Base-by-base conservation (phyloP, 1,140 invertebrate genomes). In the Drosophila busckii region DNA sequence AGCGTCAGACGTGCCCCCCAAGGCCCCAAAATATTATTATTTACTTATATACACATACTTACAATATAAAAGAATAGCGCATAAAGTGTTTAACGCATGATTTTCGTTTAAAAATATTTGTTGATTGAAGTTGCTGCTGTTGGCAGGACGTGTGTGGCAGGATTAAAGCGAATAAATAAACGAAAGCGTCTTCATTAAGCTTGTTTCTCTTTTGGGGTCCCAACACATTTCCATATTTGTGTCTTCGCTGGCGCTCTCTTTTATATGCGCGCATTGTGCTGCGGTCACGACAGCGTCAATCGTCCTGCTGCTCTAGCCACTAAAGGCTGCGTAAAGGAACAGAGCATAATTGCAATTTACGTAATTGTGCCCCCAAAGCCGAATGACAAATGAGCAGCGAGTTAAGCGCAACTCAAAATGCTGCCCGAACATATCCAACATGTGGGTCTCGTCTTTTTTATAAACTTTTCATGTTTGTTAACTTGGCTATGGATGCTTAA, bases 301-400 rank as follows among this genome's bases (percentile, higher is more conserved):
- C 31, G 42, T 49, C 16, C 40, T 35, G 37, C 16, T 25, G 29
- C 15, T 26, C 29, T 38, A 22, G 20, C 31, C 35, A 31, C 17
- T 10, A 37, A 58, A n/a, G n/a, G n/a, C n/a, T n/a, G n/a, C n/a
- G n/a, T n/a, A n/a, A 45, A 63, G 67, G 46, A 69, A 70, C 59
- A 65, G 54, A 70, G 65, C 67, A 71, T 71, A 71, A 71, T 71
- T 70, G 68, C 68, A 71, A 70, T 70, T 71, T 71, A 67, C 67
- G 61, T 71, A 71, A 70, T 71, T 71, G 61, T 71, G 67, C 61
- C 68, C 68, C 54, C 52, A 71, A 70, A 71, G 68, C 61, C 70
- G 67, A 71, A 71, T 71, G 68, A 71, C 60, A 70, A 71, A 71
- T 70, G 66, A 71, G 60, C 61, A 53, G 54, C 54, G 38, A 42